Base-by-base conservation (phyloP, 2,797 vertebrate genomes). In the Phalanger gymnotis region DNA sequence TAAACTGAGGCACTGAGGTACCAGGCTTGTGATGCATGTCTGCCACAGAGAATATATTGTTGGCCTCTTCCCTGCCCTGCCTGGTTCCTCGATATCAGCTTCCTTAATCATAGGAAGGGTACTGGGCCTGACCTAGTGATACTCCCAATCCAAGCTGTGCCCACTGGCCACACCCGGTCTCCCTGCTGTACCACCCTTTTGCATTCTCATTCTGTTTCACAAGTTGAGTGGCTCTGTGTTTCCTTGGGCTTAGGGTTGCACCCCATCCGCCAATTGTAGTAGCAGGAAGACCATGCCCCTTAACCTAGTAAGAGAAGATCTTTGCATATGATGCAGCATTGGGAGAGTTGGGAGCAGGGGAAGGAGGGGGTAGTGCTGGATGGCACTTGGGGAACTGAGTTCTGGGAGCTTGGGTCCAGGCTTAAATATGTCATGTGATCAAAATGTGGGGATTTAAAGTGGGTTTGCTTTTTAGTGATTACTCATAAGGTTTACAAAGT, bases 251-350 rank as follows among this genome's bases (percentile, higher is more conserved):
- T 95, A 94, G 96, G 97, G 98, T 98, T 97, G 97, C 97, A 97
- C 97, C 96, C 94, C 0, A 95, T 98, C 98, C 95, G 96, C 96
- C 97, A 96, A 97, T 98, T 98, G 98, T 98, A 97, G 25, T 1
- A 61, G 94, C 97, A 95, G 95, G 97, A 98, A 98, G 92, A 93
- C 95, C 53, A 25, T 30, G 34, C 94, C 95, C 96, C 95, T 92
- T 93, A 51, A 94, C 94, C 58, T 73, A 90, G 90, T 11, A 51
- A 61, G 51, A 57, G 94, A 94, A 87, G 73, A 87, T 87, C 73
- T 51, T 51, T 47, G 73, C 27, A 25, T 47, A 11, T 47, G 73
- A 87, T 11, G 73, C 61, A 40, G 61, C 40, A 54, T 93, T 92
- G 54, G 3, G 57, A 94, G 94, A n/a, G 93, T 58, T 13, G 40